Evolutionary conservation across 2,113 vertebrate genomes (phyloP).

Genomic region (Macrotus californicus): DNA sequence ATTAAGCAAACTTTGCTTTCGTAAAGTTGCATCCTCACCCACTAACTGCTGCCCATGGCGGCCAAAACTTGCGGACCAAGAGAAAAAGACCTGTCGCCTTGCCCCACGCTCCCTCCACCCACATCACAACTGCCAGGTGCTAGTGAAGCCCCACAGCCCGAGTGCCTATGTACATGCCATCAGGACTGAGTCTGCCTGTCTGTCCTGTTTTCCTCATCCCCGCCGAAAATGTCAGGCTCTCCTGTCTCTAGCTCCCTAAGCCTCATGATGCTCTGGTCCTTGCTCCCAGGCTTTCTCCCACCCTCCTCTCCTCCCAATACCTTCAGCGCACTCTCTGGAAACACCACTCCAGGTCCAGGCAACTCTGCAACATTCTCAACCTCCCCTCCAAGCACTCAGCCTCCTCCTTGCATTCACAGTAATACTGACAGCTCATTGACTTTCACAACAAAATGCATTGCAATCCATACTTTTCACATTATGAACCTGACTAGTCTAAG

Average conservation of each 20-base stretch:
- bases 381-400: neutral
- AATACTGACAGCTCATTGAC: neutral
- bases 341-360: neutral
- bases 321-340: neutral
- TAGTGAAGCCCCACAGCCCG: neutral
- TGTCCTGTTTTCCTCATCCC: neutral
- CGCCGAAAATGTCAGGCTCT: neutral
- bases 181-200: neutral
- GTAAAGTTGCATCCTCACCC: neutral
- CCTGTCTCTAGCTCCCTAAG: neutral
- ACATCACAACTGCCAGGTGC: too few relatives aligned
- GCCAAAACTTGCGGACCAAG: neutral
- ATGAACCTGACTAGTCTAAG: neutral
- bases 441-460: neutral
- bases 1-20: neutral
- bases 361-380: neutral
- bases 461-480: neutral
- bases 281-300: neutral
- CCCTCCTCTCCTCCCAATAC: neutral
- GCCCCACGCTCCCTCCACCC: neutral
- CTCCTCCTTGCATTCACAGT: neutral
- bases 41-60: neutral
- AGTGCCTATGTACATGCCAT: neutral
- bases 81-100: neutral
- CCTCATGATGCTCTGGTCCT: neutral